These are phyloP conservation scores for Gasterosteus aculeatus DNA, from an alignment of 2,113 vertebrate species.

Conservation along the genomic window DNA sequence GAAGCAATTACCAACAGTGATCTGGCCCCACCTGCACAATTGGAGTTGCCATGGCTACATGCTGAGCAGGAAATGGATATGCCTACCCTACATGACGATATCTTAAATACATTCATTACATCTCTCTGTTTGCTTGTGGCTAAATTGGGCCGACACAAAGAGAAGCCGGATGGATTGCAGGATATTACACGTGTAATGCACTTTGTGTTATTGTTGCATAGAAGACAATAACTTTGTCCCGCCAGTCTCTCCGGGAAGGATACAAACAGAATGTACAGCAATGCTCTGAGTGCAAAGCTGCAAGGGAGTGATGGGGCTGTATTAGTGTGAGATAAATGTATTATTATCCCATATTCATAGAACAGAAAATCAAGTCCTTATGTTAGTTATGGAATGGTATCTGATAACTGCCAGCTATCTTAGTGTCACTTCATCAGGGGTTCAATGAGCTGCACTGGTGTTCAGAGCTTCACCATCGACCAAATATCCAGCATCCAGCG, in stretches of 20 bases:
- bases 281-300: background rate
- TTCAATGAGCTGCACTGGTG: constrained; percentile 1
- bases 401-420: background rate
- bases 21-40: constrained; percentile 75
- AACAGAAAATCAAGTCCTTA: background rate
- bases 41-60: constrained; percentile 80
- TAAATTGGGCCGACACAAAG: constrained; percentile 7
- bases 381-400: background rate
- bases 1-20: constrained; percentile 79
- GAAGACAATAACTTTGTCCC: background rate
- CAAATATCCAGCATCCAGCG: background rate
- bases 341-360: background rate
- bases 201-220: background rate
- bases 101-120: constrained; percentile 74
- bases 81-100: constrained; percentile 75
- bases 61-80: constrained; percentile 66
- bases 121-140: constrained; percentile 56
- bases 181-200: background rate
- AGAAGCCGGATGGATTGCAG: background rate
- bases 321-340: background rate
- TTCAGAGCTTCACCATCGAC: background rate
- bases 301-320: background rate
- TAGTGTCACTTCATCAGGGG: background rate
- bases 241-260: background rate
- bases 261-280: background rate